A percentile compares a stretch with the other conserved stretches of the same genome.
Evolutionary conservation across 1,140 invertebrate genomes (phyloP).

Genomic region (Megalopta genalis): DNA sequence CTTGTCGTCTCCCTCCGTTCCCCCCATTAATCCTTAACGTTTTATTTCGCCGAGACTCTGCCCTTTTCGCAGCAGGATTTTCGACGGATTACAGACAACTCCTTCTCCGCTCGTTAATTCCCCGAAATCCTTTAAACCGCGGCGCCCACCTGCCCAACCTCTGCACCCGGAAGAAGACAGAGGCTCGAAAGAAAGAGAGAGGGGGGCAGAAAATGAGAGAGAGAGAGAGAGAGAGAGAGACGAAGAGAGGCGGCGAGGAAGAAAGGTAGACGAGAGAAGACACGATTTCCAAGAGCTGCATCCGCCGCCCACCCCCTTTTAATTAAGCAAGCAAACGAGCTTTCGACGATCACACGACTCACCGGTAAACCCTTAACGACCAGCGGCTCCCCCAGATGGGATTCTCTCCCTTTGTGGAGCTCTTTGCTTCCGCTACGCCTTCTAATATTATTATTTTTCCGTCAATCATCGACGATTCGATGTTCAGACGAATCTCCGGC

Average conservation of each 20-base stretch:
- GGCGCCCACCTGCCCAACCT: slow-evolving; percentile 20
- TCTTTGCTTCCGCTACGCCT: background rate
- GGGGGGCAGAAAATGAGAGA: no score
- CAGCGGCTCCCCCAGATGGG: slow-evolving; percentile 24
- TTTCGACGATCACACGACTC: slow-evolving; percentile 32
- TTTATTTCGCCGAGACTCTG: slow-evolving; percentile 10
- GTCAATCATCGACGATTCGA: background rate
- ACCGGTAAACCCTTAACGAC: slow-evolving; percentile 54
- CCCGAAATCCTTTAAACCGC: slow-evolving; percentile 14
- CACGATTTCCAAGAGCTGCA: slow-evolving; percentile 22
- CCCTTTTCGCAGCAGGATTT: slow-evolving; percentile 21
- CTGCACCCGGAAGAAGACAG: background rate
- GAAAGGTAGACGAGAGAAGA: background rate
- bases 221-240: no score
- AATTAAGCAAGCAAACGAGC: slow-evolving; percentile 50
- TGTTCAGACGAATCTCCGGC: no score
- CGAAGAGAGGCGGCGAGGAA: no score
- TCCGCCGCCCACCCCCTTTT: slow-evolving; percentile 33
- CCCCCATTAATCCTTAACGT: background rate
- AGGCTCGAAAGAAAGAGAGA: background rate
- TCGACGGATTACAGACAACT: slow-evolving; percentile 19
- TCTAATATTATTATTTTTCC: slow-evolving; percentile 27
- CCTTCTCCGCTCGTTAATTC: slow-evolving; percentile 24
- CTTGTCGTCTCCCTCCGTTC: background rate
- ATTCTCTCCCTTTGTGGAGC: slow-evolving; percentile 11